Conservation (phyloP, 1,140 invertebrate species). For the Protaetia brevitarsis region DNA sequence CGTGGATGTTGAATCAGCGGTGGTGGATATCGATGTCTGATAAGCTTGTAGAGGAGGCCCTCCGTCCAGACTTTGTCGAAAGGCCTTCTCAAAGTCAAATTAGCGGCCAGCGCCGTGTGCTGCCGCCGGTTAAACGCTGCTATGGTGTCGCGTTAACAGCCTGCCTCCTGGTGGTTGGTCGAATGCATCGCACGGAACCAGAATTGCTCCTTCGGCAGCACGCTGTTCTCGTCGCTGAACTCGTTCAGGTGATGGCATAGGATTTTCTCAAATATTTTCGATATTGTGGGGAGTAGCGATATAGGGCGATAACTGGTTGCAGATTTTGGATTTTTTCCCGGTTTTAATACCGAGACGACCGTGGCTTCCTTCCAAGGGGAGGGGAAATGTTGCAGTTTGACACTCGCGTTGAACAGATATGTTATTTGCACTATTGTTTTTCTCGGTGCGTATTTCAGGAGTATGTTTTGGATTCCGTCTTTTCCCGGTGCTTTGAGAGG, state of each 20-base stretch:
- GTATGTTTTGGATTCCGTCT: conserved; percentile 35
- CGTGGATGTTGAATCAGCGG: too few relatives aligned
- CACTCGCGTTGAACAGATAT: conserved; percentile 39
- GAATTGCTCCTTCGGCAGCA: conserved; percentile 43
- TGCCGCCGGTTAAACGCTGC: too few relatives aligned
- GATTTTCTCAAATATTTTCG: conserved; percentile 41
- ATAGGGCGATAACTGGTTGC: conserved; percentile 44
- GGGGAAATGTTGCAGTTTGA: too few relatives aligned
- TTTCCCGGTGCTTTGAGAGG: conserved; percentile 39
- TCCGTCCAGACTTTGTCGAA: too few relatives aligned
- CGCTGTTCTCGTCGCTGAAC: conserved; percentile 28
- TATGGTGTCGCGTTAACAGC: too few relatives aligned
- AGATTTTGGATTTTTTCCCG: conserved; percentile 35
- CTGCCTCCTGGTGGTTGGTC: conserved; percentile 48
- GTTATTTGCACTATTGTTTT: conserved; percentile 31
- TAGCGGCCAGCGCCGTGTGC: too few relatives aligned
- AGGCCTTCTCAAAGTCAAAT: too few relatives aligned
- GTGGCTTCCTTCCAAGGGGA: conserved; percentile 38
- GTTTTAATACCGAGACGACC: conserved; percentile 43
- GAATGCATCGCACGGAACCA: conserved; percentile 44
- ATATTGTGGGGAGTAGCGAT: conserved; percentile 38
- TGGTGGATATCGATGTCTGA: too few relatives aligned
- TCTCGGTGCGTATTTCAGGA: conserved; percentile 36
- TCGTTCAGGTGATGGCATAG: background rate
- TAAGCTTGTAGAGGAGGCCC: too few relatives aligned